Conservation (phyloP, 1,140 invertebrate species). For the Heliothis subflexa region DNA sequence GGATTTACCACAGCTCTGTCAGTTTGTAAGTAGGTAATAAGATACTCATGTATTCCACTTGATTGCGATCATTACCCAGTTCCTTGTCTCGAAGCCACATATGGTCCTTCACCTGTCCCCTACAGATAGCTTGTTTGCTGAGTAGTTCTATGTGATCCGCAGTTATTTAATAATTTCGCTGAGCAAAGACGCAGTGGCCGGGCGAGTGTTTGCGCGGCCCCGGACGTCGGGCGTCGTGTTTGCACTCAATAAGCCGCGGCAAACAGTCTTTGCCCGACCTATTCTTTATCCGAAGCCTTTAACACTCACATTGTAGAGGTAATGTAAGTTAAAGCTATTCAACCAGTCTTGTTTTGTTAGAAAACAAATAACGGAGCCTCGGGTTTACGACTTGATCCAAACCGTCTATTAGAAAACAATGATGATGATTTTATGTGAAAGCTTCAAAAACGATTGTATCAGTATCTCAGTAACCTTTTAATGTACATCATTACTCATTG, state of each 20-base stretch:
- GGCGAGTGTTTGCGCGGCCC: constrained; percentile 40
- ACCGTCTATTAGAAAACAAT: constrained; percentile 17
- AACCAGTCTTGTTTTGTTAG: constrained; percentile 36
- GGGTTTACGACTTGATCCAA: constrained; percentile 13
- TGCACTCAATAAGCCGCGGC: constrained; percentile 64
- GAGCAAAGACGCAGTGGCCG: constrained; percentile 41
- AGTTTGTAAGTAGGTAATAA: too few relatives aligned
- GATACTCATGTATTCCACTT: not conserved
- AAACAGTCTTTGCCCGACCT: constrained; percentile 56
- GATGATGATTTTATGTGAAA: constrained; percentile 17
- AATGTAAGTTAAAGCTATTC: constrained; percentile 32
- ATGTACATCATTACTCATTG: constrained; percentile 22
- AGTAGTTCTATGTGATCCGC: constrained; percentile 42
- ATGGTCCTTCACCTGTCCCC: constrained; percentile 23
- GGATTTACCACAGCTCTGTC: too few relatives aligned
- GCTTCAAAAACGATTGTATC: constrained; percentile 19
- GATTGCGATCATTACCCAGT: not conserved
- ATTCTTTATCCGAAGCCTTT: constrained; percentile 55
- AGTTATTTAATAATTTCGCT: constrained; percentile 58
- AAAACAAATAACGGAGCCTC: constrained; percentile 8
- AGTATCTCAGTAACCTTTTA: constrained; percentile 24
- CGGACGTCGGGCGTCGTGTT: constrained; percentile 52
- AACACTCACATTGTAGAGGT: constrained; percentile 39
- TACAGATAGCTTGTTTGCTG: constrained; percentile 25
- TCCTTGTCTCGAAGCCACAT: constrained; percentile 8